Evolutionary conservation across 2,797 vertebrate genomes (phyloP), one percentile per base, ranked within the genome.

Genomic region (Miichthys miiuy): DNA sequence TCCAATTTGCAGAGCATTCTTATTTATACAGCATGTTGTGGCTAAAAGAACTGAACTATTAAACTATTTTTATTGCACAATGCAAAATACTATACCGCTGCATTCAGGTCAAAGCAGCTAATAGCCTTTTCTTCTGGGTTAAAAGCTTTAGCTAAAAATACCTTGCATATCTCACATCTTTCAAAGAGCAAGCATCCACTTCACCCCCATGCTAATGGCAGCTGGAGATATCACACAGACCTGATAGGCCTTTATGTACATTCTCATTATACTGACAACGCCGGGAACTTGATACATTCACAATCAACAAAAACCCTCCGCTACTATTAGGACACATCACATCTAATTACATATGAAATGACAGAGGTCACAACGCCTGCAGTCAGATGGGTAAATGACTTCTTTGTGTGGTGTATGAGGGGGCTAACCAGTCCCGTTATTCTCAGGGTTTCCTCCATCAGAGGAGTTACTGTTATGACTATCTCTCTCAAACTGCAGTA

Each of bases 101-200:
- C 60, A 70, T 88, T 83, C 65, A 83, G 76, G 78, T 90, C 56
- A 76, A 82, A 81, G 74, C 67, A 76, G 74, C 76, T 77, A 87
- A 78, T 82, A 72, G 75, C 58, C 0, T 50, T 76, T 89, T 87
- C 75, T 88, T 78, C 77, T 55, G 68, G 54, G 79, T 83, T 89
- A 85, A 91, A 92, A 88, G 89, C 87, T 75, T 80, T 74, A 82
- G 79, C 77, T 89, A 90, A 93, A 93, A 93, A 94, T 93, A 93
- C 86, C 87, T 75, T 75, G 73, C 92, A 93, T 94, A 91, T 94
- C 91, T 91, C 82, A 87, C 88, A 80, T 91, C 91, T 89, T 89
- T 91, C 75, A 87, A 89, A 92, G 78, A 85, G 87, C 79, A 83
- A 88, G 87, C 79, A 77, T 85, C 86, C 84, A 92, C 88, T 90